Conservation (phyloP, 1,140 invertebrate genomes). For the Theocolax elegans region DNA sequence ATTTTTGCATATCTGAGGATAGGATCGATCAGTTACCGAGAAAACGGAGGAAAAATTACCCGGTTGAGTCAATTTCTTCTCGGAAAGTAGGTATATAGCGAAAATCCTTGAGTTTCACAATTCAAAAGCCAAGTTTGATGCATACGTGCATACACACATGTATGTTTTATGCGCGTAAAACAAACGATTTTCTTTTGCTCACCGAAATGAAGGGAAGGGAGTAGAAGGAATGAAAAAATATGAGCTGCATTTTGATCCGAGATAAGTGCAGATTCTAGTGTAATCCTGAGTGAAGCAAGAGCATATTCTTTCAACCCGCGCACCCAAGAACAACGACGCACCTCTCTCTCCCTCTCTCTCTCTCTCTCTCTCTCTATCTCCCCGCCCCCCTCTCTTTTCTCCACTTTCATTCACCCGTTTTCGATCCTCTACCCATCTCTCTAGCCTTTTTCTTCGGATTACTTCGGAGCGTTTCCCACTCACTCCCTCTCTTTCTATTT, state of each 20-base stretch:
- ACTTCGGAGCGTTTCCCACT: neutral
- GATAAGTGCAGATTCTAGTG: constrained; percentile 10
- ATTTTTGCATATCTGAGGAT: no score
- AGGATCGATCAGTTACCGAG: neutral
- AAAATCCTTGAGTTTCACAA: no score
- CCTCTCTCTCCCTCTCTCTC: neutral
- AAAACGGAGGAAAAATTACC: neutral
- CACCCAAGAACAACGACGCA: neutral
- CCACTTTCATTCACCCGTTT: constrained; percentile 12
- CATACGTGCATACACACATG: neutral
- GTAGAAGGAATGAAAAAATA: neutral
- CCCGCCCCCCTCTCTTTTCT: neutral
- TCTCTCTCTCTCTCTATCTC: neutral
- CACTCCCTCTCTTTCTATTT: neutral
- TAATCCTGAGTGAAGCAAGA: constrained; percentile 4
- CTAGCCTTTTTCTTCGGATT: neutral
- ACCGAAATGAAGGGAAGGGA: neutral
- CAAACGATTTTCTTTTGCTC: constrained; percentile 13
- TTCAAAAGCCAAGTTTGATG: no score
- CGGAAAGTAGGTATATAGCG: neutral
- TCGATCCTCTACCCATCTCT: constrained; percentile 15
- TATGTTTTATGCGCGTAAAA: neutral
- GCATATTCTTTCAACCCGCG: constrained; percentile 11
- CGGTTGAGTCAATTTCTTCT: constrained; percentile 16
- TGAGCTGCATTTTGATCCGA: constrained; percentile 21